Base-by-base conservation (phyloP, 2,888 invertebrate species). In the Eupithecia tripunctaria region DNA sequence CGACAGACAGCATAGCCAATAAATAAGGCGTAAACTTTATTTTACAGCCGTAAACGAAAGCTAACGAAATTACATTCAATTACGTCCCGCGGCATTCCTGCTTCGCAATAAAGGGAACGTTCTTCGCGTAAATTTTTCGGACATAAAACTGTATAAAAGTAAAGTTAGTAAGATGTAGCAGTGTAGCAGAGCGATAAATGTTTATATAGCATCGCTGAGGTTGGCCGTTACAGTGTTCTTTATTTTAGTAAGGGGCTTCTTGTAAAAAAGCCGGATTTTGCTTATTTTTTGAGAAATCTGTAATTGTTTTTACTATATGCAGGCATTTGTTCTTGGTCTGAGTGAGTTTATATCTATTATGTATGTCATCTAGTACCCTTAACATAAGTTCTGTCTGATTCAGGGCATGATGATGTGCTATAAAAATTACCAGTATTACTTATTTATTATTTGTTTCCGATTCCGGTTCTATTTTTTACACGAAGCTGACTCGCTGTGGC, bases 61-160 rank as follows among this genome's bases (percentile, higher is more conserved):
- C 91, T 90, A 91, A 91, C 91, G 90, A 92, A 94, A 94, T 94
- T 94, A 93, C 92, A 92, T 94, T 94, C 94, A 94, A 94, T 94
- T 94, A 94, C 90, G 85, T 85, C 86, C 88, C 87, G 89, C 88
- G 87, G 89, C 89, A 94, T 93, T 92, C 93, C 87, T 56, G 56
- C 78, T 82, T 81, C 80, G 93, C 91, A 91, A 94, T 93, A 94
- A 94, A 93, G 89, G 64, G 86, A 87, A 88, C 89, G 91, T 90
- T 88, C 85, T 81, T 85, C 87, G 91, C 93, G 93, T 94, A 94
- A 91, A 93, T 94, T 93, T 94, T 94, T 94, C 91, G 91, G 91
- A 93, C 94, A 89, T 94, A 94, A 94, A 94, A 94, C 91, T 91
- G 88, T 91, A 90, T 91, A 94, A 92, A 93, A 93, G 91, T 92